A percentile compares a stretch with the other conserved stretches of the same genome.
These are phyloP conservation scores for Enteromius mattozi DNA, from an alignment of 2,797 vertebrate species.

Conservation along the genomic window DNA sequence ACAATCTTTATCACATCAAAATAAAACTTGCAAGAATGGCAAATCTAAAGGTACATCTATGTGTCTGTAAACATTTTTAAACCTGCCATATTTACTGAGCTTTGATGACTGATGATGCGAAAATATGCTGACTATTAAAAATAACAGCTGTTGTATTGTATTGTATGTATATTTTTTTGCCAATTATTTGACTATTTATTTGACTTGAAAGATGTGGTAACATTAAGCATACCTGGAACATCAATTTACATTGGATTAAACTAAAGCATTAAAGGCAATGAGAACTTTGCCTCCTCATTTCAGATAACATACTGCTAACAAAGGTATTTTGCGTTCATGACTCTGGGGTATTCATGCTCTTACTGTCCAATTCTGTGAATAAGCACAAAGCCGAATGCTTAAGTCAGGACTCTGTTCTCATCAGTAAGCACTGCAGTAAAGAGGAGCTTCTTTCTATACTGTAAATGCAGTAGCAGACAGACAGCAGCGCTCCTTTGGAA, in stretches of 20 bases:
- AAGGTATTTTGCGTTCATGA: background rate
- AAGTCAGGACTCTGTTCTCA: slow-evolving; percentile 47
- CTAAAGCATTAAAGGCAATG: background rate
- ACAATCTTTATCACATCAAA: background rate
- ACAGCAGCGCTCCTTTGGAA: slow-evolving; percentile 36
- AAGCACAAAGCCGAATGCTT: slow-evolving; percentile 64
- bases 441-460: slow-evolving; percentile 38
- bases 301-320: background rate
- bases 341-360: slow-evolving; percentile 25
- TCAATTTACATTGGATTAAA: background rate
- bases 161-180: too few relatives aligned
- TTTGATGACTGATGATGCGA: background rate
- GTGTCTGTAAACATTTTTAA: background rate
- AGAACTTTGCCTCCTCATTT: background rate
- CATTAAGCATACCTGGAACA: background rate
- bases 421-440: slow-evolving; percentile 53
- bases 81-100: background rate
- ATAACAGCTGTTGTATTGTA: background rate
- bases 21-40: background rate
- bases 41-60: background rate
- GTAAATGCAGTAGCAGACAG: slow-evolving; percentile 22
- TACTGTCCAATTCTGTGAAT: slow-evolving; percentile 63
- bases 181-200: background rate
- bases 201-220: background rate
- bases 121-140: background rate